Percentiles rank a stretch among this genome's conserved stretches.
These are phyloP conservation scores for Alexandromys oeconomus DNA, from an alignment of 2,797 vertebrate genomes.

Conservation along the genomic window DNA sequence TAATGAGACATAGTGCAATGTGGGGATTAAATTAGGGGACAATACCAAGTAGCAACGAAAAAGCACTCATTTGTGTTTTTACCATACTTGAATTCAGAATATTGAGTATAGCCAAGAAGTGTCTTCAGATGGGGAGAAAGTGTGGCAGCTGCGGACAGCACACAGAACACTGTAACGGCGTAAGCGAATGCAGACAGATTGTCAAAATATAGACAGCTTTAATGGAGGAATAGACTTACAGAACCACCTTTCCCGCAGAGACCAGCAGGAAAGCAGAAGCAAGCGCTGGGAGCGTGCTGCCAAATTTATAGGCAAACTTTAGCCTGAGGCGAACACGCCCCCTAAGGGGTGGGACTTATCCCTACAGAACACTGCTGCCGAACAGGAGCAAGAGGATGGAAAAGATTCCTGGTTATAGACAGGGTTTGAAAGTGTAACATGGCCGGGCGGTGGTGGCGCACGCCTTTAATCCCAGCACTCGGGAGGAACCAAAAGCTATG, in stretches of 20 bases:
- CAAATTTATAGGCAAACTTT: no score
- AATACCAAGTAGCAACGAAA: not conserved
- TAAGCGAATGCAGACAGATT: no score
- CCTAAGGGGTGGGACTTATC: no score
- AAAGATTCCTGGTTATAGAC: not conserved
- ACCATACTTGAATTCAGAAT: not conserved
- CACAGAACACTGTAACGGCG: not conserved
- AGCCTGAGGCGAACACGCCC: no score
- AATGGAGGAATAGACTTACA: no score
- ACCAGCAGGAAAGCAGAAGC: no score
- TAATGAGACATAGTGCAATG: not conserved
- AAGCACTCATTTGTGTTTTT: not conserved
- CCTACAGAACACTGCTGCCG: not conserved
- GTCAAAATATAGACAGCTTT: no score
- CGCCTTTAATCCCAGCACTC: no score
- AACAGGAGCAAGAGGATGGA: not conserved
- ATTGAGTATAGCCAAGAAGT: not conserved
- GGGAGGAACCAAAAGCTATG: no score
- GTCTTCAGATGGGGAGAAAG: not conserved
- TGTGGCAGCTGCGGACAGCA: not conserved
- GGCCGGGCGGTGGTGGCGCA: no score
- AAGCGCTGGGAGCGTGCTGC: no score
- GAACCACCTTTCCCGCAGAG: no score
- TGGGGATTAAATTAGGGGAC: not conserved
- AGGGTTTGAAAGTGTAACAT: slow-evolving; percentile 17